Percentiles rank a stretch among this genome's conserved stretches.
Evolutionary conservation across 2,797 vertebrate genomes (phyloP).

Genomic region (Astyanax mexicanus): DNA sequence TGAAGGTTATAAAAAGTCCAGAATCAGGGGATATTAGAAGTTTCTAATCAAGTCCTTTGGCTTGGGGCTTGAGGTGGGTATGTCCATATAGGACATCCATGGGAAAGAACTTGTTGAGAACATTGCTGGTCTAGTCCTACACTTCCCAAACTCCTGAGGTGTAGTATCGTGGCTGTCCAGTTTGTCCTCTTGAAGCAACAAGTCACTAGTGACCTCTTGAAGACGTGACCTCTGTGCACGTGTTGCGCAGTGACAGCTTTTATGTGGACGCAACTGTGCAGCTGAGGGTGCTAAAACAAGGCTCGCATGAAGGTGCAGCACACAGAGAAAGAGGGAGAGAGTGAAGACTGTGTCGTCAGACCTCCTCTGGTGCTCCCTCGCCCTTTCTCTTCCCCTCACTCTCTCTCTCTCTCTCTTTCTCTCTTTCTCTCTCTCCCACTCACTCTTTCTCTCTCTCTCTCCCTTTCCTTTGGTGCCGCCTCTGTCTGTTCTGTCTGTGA

Average conservation of each 20-base stretch:
- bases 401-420: slow-evolving; percentile 37
- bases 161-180: slow-evolving; percentile 8
- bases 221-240: slow-evolving; percentile 53
- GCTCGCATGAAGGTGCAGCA: slow-evolving; percentile 48
- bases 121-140: slow-evolving; percentile 50
- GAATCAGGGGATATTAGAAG: slow-evolving; percentile 58
- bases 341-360: slow-evolving; percentile 69
- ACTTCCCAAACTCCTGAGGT: slow-evolving; percentile 30
- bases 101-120: slow-evolving; percentile 54
- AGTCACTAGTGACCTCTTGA: slow-evolving; percentile 1
- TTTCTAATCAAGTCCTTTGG: slow-evolving; percentile 50
- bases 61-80: slow-evolving; percentile 59
- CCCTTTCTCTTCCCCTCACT: slow-evolving; percentile 17
- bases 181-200: slow-evolving; percentile 25
- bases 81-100: slow-evolving; percentile 63
- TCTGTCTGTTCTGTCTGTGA: slow-evolving; percentile 50
- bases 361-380: slow-evolving; percentile 73
- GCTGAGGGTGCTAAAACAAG: slow-evolving; percentile 33
- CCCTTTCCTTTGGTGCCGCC: slow-evolving; percentile 31
- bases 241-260: slow-evolving; percentile 59
- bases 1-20: background rate
- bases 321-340: slow-evolving; percentile 31
- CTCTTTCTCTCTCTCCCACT: slow-evolving; percentile 33
- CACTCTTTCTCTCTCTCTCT: slow-evolving; percentile 37
- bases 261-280: slow-evolving; percentile 42